Evolutionary conservation across 2,797 vertebrate species (phyloP).

Genomic region (Notolepis coatsorum): DNA sequence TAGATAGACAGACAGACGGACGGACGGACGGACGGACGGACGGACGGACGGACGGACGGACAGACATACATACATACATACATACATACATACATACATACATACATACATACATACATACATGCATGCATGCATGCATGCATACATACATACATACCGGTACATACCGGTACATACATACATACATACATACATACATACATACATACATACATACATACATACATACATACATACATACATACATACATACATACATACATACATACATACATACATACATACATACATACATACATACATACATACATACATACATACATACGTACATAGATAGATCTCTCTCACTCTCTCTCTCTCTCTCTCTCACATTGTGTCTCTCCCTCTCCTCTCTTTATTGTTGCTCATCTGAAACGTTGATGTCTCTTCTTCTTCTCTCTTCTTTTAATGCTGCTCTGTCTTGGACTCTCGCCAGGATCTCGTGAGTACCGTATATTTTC

Average conservation of each 20-base stretch:
- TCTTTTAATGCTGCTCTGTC: conserved; percentile 42
- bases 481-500: conserved; percentile 88
- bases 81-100: too few species aligned
- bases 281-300: conserved; percentile 8
- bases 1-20: too few species aligned
- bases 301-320: conserved; percentile 17
- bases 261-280: conserved; percentile 17
- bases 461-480: conserved; percentile 87
- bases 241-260: not conserved
- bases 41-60: too few species aligned
- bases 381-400: conserved; percentile 18
- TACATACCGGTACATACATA: too few species aligned
- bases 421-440: conserved; percentile 1
- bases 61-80: too few species aligned
- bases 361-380: not conserved
- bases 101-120: too few species aligned
- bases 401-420: conserved; percentile 22
- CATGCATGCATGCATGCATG: too few species aligned
- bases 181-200: too few species aligned
- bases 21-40: too few species aligned
- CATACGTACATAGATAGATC: not conserved
- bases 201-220: too few species aligned
- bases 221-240: not conserved
- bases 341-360: not conserved
- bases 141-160: too few species aligned